Base-by-base conservation (phyloP, 2,888 invertebrate genomes). In the Drepanosiphum platanoidis region DNA sequence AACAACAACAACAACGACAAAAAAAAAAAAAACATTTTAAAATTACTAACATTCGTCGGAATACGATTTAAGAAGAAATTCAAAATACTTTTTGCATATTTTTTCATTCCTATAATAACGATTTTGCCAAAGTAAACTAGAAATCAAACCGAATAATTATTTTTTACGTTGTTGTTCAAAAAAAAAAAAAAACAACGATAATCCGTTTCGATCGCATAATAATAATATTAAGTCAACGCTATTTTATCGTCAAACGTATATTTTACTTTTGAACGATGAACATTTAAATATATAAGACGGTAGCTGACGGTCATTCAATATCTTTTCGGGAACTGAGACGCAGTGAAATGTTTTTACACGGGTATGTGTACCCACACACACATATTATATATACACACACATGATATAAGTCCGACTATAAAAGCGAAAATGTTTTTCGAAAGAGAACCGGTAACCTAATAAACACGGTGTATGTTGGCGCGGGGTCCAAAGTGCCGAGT, bases 401-500 rank as follows among this genome's bases (percentile, higher is more conserved):
- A 7, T 52, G 34, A 32, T 30, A 18, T 68, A 71, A 58, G 81
- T 71, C 81, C 58, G 61, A 39, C 71, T 72, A 4, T 42, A 77
- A 77, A 84, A 68, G 75, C 58, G 84, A 84, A 84, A 84, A 84
- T 84, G 84, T 68, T 84, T 84, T 84, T 36, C 68, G 77, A 34
- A 58, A 77, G 36, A 68, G 84, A 84, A 84, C 77, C 77, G 77
- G 75, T 84, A 84, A 84, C 77, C 84, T 84, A 84, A 84, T 84
- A 84, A 84, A 84, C 68, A 68, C 84, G 75, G 75, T 52, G 74
- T 71, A 18, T 42, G 64, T 64, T n/a, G 42, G 83, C 34, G 83
- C 46, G 74, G 83, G 66, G 83, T 58, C 66, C 64, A 84, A 84
- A 84, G 84, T 84, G 84, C 84, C 84, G 84, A 84, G 84, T 84